These are phyloP conservation scores for Sminthurides bifidus DNA, from an alignment of 1,140 invertebrate genomes.

Conservation along the genomic window DNA sequence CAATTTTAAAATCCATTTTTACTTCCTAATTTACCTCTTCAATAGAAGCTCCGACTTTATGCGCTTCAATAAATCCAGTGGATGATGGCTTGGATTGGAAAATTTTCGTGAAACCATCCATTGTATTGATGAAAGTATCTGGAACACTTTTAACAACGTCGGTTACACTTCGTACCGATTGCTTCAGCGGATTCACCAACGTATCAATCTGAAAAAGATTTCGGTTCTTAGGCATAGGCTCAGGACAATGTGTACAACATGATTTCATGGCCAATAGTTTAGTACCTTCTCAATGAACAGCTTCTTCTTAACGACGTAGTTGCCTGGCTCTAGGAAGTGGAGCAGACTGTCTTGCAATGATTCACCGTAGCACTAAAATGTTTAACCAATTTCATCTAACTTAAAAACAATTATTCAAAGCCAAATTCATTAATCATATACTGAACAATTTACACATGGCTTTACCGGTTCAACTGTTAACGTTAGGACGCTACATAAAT, in stretches of 20 bases:
- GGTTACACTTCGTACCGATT: conserved; percentile 62
- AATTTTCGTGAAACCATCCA: conserved; percentile 62
- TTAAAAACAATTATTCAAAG: conserved; percentile 25
- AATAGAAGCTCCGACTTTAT: conserved; percentile 49
- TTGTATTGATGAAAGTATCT: conserved; percentile 56
- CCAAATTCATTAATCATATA: neutral
- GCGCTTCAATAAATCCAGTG: conserved; percentile 27
- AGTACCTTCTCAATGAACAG: conserved; percentile 30
- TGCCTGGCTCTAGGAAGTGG: conserved; percentile 63
- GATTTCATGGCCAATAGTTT: neutral
- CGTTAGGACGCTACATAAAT: conserved; percentile 47
- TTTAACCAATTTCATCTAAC: no score
- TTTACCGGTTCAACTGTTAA: conserved; percentile 27
- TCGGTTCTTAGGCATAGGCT: no score
- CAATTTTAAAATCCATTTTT: neutral
- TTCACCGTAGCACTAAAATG: conserved; percentile 36
- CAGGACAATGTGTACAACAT: neutral
- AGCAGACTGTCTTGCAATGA: conserved; percentile 53
- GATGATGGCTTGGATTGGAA: conserved; percentile 34
- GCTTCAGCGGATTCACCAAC: conserved; percentile 54
- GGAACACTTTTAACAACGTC: conserved; percentile 65
- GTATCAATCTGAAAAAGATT: conserved; percentile 50
- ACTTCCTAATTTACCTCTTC: conserved; percentile 43
- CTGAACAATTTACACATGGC: neutral
- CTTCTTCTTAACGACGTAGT: conserved; percentile 51